These are phyloP conservation scores for Venusia cambrica DNA, from an alignment of 2,888 invertebrate genomes.

Conservation along the genomic window DNA sequence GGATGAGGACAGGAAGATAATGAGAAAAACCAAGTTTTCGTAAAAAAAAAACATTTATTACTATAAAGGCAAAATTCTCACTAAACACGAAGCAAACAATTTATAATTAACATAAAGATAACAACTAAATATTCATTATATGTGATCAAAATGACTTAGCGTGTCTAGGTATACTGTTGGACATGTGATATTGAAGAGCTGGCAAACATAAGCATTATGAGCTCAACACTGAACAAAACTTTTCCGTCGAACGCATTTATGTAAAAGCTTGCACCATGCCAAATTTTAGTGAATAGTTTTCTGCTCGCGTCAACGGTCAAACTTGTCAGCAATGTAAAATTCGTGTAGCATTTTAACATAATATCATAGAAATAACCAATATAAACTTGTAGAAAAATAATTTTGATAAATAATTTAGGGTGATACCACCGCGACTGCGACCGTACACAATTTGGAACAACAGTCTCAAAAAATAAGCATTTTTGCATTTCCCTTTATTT, in stretches of 20 bases:
- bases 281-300: no score
- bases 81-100: conserved; percentile 75
- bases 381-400: conserved; percentile 66
- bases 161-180: conserved; percentile 50
- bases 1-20: no score
- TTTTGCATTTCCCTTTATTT: conserved; percentile 50
- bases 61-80: conserved; percentile 65
- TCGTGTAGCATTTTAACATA: conserved; percentile 43
- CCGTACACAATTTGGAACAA: conserved; percentile 60
- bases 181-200: conserved; percentile 45
- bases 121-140: conserved; percentile 73
- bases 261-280: no score
- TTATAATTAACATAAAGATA: conserved; percentile 63
- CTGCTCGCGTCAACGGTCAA: no score
- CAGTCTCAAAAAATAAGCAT: conserved; percentile 76
- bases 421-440: conserved; percentile 38
- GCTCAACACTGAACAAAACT: no score
- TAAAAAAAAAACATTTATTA: conserved; percentile 72
- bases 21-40: conserved; percentile 23
- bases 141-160: conserved; percentile 75
- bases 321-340: no score
- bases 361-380: conserved; percentile 63
- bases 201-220: no score
- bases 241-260: no score
- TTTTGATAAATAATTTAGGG: conserved; percentile 64